Conservation (phyloP, 2,888 invertebrate species). For the Synanthedon formicaeformis region DNA sequence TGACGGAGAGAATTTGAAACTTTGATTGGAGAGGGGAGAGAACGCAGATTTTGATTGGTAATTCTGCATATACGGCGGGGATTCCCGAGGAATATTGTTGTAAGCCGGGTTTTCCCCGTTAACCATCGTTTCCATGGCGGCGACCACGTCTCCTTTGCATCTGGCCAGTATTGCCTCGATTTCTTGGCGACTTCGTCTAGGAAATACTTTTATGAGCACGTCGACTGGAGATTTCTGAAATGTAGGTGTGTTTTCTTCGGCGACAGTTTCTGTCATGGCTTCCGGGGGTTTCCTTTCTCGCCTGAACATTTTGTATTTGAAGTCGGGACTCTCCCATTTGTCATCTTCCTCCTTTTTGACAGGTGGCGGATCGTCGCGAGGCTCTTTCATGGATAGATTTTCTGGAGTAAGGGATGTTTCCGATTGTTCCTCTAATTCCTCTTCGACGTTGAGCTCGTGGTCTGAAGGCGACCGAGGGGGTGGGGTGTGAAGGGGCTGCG, state of each 20-base stretch:
- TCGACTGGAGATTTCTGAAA: slow-evolving; percentile 83
- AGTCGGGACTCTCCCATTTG: slow-evolving; percentile 52
- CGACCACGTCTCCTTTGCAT: slow-evolving; percentile 89
- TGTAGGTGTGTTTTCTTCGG: slow-evolving; percentile 28
- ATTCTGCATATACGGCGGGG: slow-evolving; percentile 51
- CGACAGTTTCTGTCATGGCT: slow-evolving; percentile 23
- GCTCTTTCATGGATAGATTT: slow-evolving; percentile 83
- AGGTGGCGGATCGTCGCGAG: slow-evolving; percentile 55
- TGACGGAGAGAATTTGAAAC: slow-evolving; percentile 75
- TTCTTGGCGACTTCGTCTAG: slow-evolving; percentile 85
- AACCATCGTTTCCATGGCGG: slow-evolving; percentile 92
- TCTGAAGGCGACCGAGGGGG: slow-evolving; percentile 62
- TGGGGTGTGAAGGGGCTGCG: slow-evolving; percentile 44
- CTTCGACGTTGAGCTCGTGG: slow-evolving; percentile 69
- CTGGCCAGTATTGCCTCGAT: slow-evolving; percentile 87
- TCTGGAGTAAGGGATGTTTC: slow-evolving; percentile 78
- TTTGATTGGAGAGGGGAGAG: slow-evolving; percentile 76
- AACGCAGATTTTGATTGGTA: slow-evolving; percentile 80
- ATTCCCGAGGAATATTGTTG: slow-evolving; percentile 52
- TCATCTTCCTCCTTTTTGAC: slow-evolving; percentile 65
- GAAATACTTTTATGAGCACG: slow-evolving; percentile 89
- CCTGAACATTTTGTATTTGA: slow-evolving; percentile 56
- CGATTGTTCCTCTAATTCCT: slow-evolving; percentile 62
- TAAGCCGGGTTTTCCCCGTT: slow-evolving; percentile 63
- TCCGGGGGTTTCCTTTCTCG: slow-evolving; percentile 35